Evolutionary conservation across 1,140 invertebrate genomes (phyloP).

Genomic region (Euwallacea similis): DNA sequence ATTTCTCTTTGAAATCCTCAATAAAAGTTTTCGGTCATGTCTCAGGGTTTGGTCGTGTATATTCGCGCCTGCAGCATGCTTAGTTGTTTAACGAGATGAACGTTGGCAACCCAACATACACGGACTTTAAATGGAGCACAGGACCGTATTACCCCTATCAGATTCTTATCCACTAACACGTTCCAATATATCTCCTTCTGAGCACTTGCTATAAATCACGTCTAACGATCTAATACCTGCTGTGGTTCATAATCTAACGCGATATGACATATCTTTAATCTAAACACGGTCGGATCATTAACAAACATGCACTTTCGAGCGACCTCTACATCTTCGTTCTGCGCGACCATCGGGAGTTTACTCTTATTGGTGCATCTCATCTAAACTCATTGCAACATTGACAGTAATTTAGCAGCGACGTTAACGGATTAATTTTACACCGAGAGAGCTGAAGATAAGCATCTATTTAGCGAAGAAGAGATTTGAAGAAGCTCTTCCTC

Average conservation of each 20-base stretch:
- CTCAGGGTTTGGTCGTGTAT: too few species aligned
- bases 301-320: slow-evolving; percentile 40
- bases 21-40: too few species aligned
- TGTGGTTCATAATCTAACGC: slow-evolving; percentile 36
- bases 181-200: neutral
- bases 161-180: neutral
- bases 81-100: too few species aligned
- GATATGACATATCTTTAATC: slow-evolving; percentile 46
- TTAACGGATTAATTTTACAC: slow-evolving; percentile 8
- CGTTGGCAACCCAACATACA: too few species aligned
- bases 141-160: too few species aligned
- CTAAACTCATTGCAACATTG: neutral
- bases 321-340: slow-evolving; percentile 20
- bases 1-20: too few species aligned
- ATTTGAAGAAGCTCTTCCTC: slow-evolving; percentile 32
- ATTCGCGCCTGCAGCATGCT: too few species aligned
- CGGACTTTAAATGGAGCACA: too few species aligned
- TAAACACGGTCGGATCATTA: slow-evolving; percentile 44
- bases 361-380: neutral
- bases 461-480: slow-evolving; percentile 14
- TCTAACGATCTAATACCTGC: slow-evolving; percentile 29
- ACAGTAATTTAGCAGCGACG: neutral
- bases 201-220: slow-evolving; percentile 14
- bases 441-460: slow-evolving; percentile 4
- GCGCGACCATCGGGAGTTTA: neutral